Evolutionary conservation across 2,113 vertebrate species (phyloP).

Genomic region (Centrocercus urophasianus): DNA sequence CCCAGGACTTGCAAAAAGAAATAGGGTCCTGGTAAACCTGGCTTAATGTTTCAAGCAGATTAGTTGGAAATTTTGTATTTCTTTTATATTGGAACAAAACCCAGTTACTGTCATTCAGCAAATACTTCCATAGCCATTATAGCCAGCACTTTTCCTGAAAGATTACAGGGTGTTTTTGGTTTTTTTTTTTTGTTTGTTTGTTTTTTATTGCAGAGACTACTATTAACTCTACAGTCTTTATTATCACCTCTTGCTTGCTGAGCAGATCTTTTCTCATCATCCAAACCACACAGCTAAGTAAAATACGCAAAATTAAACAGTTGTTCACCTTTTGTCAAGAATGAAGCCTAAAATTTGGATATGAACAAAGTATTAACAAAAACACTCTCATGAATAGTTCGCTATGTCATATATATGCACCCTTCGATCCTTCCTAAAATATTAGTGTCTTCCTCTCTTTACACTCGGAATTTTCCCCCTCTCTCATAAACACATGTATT

Average conservation of each 20-base stretch:
- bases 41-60: background rate
- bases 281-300: background rate
- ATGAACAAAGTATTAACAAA: background rate
- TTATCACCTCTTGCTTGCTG: background rate
- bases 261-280: conserved; percentile 2
- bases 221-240: background rate
- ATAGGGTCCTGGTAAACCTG: background rate
- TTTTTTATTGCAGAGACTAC: background rate
- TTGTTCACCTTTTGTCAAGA: background rate
- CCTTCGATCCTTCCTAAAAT: background rate
- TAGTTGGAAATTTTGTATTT: background rate
- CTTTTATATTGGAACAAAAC: background rate
- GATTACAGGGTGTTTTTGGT: background rate
- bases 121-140: background rate
- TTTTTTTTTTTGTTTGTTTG: background rate
- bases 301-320: background rate
- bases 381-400: background rate
- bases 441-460: background rate
- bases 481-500: background rate
- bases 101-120: background rate
- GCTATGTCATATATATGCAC: background rate
- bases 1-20: background rate
- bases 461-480: background rate
- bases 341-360: background rate
- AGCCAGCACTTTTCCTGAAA: background rate